phyloP scores from a whole-genome alignment of 2,888 invertebrate species.

The Trissolcus japonicus region DNA sequence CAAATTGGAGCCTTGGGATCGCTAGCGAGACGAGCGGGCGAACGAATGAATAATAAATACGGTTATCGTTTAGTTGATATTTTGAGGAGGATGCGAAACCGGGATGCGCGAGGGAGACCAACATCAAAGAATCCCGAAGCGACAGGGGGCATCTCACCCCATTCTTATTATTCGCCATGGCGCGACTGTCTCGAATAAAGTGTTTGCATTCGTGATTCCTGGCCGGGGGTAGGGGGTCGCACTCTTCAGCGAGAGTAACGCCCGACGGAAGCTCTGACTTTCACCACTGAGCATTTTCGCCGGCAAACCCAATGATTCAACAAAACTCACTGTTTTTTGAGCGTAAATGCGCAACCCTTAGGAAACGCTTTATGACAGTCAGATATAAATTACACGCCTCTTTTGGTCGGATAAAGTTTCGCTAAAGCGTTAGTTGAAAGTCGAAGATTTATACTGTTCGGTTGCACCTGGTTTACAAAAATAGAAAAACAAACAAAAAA shows the following conservation, averaged over 20 bases:
- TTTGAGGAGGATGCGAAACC: constrained; percentile 78
- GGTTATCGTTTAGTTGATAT: constrained; percentile 82
- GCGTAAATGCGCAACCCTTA: constrained; percentile 40
- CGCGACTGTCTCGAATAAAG: constrained; percentile 59
- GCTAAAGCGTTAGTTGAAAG: constrained; percentile 13
- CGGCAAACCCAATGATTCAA: constrained; percentile 47
- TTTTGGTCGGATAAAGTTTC: constrained; percentile 26
- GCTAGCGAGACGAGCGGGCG: constrained; percentile 63
- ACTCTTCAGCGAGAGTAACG: constrained; percentile 43
- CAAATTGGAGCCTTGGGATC: constrained; percentile 67
- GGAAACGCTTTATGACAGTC: constrained; percentile 46
- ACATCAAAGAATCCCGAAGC: constrained; percentile 66
- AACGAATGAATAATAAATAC: constrained; percentile 81
- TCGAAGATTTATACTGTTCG: constrained; percentile 3
- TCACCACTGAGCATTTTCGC: constrained; percentile 45
- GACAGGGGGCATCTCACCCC: constrained; percentile 49
- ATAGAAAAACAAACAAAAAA: not conserved
- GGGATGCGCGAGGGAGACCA: constrained; percentile 58
- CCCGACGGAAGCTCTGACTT: constrained; percentile 48
- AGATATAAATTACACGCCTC: constrained; percentile 46
- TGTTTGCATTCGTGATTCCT: constrained; percentile 60
- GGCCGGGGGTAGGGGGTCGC: constrained; percentile 37
- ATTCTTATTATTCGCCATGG: constrained; percentile 58
- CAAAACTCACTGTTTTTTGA: constrained; percentile 42
- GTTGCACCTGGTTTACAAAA: not conserved